phyloP scores from a whole-genome alignment of 1,140 invertebrate genomes.

The Oryctes rhinoceros region DNA sequence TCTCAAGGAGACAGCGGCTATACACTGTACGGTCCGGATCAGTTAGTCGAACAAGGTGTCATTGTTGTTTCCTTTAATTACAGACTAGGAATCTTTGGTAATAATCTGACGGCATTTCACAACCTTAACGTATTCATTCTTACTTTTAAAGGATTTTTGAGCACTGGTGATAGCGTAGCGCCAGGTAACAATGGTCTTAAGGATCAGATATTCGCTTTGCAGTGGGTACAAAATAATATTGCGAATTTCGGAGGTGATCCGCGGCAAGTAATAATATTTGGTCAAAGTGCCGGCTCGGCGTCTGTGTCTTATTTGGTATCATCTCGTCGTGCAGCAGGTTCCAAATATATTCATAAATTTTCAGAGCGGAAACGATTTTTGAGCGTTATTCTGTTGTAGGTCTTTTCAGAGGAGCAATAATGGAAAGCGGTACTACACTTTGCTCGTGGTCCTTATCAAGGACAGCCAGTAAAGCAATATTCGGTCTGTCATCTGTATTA shows the following conservation, averaged over 20 bases:
- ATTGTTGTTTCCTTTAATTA: slow-evolving; percentile 28
- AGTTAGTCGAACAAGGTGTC: neutral
- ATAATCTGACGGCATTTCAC: neutral
- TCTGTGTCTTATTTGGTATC: slow-evolving; percentile 37
- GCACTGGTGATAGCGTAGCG: slow-evolving; percentile 15
- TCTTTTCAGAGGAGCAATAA: neutral
- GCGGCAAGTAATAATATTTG: slow-evolving; percentile 36
- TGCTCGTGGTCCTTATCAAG: neutral
- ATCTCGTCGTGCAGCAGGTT: neutral
- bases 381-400: neutral
- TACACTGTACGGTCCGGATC: neutral
- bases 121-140: neutral
- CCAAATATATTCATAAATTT: too few species aligned
- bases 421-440: neutral
- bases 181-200: slow-evolving; percentile 32
- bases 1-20: neutral
- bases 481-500: neutral
- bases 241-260: slow-evolving; percentile 28
- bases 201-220: slow-evolving; percentile 35
- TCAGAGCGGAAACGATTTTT: too few species aligned
- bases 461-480: neutral
- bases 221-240: slow-evolving; percentile 40
- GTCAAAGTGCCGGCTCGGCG: slow-evolving; percentile 37
- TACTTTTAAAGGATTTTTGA: slow-evolving; percentile 14
- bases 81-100: slow-evolving; percentile 28